Conservation (phyloP, 2,888 invertebrate genomes). For the Drosophila neonasuta region DNA sequence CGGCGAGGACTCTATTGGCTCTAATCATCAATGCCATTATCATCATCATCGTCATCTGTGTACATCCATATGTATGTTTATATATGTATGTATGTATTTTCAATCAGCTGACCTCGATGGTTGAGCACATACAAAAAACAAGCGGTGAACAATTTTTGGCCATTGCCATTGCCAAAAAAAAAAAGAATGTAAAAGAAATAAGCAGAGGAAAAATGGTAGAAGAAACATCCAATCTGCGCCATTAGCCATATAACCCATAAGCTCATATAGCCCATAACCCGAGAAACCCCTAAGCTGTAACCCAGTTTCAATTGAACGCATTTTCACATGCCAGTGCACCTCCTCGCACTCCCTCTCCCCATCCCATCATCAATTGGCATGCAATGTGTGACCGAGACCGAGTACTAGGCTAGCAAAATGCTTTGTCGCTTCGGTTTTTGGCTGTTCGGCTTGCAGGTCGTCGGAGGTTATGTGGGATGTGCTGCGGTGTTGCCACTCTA, state of each 20-base stretch:
- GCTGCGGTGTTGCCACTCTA: conserved; percentile 10
- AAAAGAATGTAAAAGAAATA: conserved; percentile 29
- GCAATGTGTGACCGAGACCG: conserved; percentile 50
- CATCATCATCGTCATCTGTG: conserved; percentile 9
- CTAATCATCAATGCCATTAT: conserved; percentile 15
- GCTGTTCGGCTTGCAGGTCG: conserved; percentile 7
- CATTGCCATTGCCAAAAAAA: conserved; percentile 50
- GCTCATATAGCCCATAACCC: conserved; percentile 62
- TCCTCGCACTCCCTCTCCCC: background rate
- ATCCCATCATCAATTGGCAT: conserved; percentile 42
- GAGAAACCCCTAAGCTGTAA: conserved; percentile 63
- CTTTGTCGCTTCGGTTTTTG: conserved; percentile 23
- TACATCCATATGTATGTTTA: conserved; percentile 2
- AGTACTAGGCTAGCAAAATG: conserved; percentile 41
- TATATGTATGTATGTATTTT: conserved; percentile 28
- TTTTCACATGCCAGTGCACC: conserved; percentile 76
- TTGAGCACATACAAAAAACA: conserved; percentile 25
- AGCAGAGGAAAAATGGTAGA: conserved; percentile 2
- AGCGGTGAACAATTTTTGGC: conserved; percentile 38
- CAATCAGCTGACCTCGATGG: conserved; percentile 54
- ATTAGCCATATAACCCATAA: conserved; percentile 72
- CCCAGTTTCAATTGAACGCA: conserved; percentile 78
- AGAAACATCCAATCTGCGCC: conserved; percentile 60
- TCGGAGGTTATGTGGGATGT: conserved; percentile 3
- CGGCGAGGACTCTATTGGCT: conserved; percentile 5